Evolutionary conservation across 2,113 vertebrate species (phyloP).

Genomic region (Meleagris gallopavo): DNA sequence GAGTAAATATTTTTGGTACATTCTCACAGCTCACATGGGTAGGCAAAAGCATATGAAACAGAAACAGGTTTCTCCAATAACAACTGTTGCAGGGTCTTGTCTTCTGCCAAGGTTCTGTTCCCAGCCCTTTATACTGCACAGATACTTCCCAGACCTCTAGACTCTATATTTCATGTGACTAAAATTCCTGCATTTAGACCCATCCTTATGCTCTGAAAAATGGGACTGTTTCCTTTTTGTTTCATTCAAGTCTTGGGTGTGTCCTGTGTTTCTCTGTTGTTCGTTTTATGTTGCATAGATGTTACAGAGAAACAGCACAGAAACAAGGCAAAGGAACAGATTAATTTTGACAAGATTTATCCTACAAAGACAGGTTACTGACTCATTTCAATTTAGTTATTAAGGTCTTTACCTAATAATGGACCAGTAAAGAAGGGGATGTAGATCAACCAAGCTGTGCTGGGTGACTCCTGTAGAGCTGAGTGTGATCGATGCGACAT

Average conservation of each 20-base stretch:
- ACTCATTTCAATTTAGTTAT: not conserved
- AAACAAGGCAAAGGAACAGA: not conserved
- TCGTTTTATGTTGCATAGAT: not conserved
- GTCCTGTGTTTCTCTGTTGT: not conserved
- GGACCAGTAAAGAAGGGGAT: not conserved
- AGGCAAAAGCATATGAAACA: not conserved
- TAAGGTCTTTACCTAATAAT: not conserved
- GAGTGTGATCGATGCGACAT: not conserved
- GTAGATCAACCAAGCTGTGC: not conserved
- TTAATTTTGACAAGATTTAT: not conserved
- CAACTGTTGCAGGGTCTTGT: not conserved
- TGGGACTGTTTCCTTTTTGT: not conserved
- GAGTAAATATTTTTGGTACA: fast-evolving
- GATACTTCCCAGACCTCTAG: not conserved
- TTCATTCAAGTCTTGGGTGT: not conserved
- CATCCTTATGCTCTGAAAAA: not conserved
- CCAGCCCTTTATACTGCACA: not conserved
- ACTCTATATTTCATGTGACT: not conserved
- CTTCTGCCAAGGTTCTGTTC: not conserved
- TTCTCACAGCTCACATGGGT: not conserved
- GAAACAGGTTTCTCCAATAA: not conserved
- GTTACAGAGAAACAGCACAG: not conserved
- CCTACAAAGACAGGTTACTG: not conserved
- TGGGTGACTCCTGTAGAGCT: fast-evolving
- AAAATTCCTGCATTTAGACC: not conserved